These are phyloP conservation scores for Halcyon chelicuti DNA, from an alignment of 2,797 vertebrate genomes.

Conservation along the genomic window DNA sequence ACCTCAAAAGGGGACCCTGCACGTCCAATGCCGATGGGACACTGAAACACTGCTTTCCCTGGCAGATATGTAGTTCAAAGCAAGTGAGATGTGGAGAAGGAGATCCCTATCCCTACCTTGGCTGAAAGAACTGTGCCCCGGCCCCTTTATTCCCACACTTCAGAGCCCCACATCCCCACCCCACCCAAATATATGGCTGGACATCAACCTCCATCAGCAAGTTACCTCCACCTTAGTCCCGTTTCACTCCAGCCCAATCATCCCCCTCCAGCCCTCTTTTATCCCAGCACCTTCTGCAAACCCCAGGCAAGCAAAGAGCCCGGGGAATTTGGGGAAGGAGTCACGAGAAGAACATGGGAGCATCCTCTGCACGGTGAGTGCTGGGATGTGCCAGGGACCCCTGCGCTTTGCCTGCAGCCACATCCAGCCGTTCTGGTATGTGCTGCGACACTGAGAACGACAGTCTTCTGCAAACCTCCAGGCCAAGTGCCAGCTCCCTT, in stretches of 20 bases:
- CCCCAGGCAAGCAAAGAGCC: not conserved
- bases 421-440: accelerated
- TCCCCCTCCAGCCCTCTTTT: not conserved
- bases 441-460: not conserved
- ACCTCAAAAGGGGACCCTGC: not conserved
- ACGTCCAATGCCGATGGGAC: not conserved
- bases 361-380: accelerated
- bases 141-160: accelerated
- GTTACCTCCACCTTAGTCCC: accelerated
- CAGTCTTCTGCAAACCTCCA: not conserved
- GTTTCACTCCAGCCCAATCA: not conserved
- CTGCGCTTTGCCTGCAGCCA: not conserved
- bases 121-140: not conserved
- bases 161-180: not conserved
- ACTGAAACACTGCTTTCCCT: not conserved
- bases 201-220: not conserved
- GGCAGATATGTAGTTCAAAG: accelerated
- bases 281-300: not conserved
- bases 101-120: not conserved
- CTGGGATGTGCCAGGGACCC: not conserved
- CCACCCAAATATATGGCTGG: not conserved
- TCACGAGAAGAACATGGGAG: accelerated
- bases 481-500: constrained; percentile 28
- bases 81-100: not conserved
- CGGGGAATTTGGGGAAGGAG: not conserved